A percentile compares a stretch with the other conserved stretches of the same genome.
Conservation (phyloP, 2,113 vertebrate genomes). For the Gadus macrocephalus region DNA sequence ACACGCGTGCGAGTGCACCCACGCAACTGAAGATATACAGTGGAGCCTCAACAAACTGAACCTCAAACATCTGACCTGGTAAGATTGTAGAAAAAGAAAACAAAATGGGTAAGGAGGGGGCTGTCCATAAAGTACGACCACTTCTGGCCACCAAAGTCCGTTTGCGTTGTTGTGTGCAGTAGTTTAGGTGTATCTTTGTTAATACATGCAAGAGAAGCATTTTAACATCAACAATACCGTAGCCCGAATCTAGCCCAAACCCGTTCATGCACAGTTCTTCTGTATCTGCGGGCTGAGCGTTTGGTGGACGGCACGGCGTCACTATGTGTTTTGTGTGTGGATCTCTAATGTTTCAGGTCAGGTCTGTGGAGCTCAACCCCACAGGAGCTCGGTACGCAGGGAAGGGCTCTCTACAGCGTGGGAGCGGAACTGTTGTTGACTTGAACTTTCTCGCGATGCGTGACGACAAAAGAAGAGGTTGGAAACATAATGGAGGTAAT, state of each 20-base stretch:
- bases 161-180: neutral
- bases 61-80: slow-evolving; percentile 1
- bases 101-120: neutral
- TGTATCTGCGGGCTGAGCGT: neutral
- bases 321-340: neutral
- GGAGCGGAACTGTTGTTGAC: neutral
- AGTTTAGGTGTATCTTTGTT: neutral
- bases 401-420: neutral
- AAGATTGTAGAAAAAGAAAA: neutral
- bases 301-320: neutral
- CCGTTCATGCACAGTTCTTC: slow-evolving; percentile 2
- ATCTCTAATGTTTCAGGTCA: neutral
- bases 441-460: slow-evolving; percentile 14
- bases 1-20: neutral
- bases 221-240: neutral
- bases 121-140: too few species aligned
- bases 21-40: neutral
- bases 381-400: neutral
- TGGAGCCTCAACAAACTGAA: slow-evolving; percentile 1
- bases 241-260: neutral
- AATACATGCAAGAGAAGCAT: neutral
- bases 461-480: slow-evolving; percentile 21
- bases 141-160: too few species aligned
- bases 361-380: neutral
- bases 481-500: slow-evolving; percentile 32